A percentile compares a stretch with the other conserved stretches of the same genome.
These are phyloP conservation scores for Scelioninae gen. 1 DNA, from an alignment of 2,888 invertebrate genomes.

Conservation along the genomic window DNA sequence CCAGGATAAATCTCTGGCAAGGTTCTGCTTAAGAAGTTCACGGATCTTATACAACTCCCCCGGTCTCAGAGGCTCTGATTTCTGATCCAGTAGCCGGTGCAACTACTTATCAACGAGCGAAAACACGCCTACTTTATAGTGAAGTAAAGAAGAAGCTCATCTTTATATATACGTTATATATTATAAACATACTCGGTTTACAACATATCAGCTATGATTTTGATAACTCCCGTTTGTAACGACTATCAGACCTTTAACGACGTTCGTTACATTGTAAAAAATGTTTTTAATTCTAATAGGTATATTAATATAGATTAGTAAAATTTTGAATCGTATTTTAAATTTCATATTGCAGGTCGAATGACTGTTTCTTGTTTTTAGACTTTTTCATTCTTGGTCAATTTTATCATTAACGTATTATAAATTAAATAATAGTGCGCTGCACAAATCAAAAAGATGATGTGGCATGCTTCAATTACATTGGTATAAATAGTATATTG, in stretches of 20 bases:
- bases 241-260: slow-evolving; percentile 82
- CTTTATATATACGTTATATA: slow-evolving; percentile 75
- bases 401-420: no score
- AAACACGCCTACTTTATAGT: slow-evolving; percentile 74
- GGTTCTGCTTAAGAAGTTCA: slow-evolving; percentile 75
- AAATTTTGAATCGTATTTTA: no score
- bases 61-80: slow-evolving; percentile 81
- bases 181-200: slow-evolving; percentile 49
- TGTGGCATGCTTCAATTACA: no score
- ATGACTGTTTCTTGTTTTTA: no score
- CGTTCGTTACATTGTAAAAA: slow-evolving; percentile 52
- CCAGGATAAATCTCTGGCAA: slow-evolving; percentile 81
- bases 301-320: no score
- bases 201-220: slow-evolving; percentile 77
- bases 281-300: no score
- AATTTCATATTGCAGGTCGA: no score
- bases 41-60: slow-evolving; percentile 71
- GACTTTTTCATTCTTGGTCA: no score
- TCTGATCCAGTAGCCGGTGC: slow-evolving; percentile 83
- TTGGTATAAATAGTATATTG: no score
- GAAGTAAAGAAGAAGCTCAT: slow-evolving; percentile 60
- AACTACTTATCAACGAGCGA: slow-evolving; percentile 80
- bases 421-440: no score
- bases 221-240: slow-evolving; percentile 83
- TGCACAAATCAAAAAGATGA: no score